Conservation (phyloP, 2,888 invertebrate species). For the Osedax fenrisi region DNA sequence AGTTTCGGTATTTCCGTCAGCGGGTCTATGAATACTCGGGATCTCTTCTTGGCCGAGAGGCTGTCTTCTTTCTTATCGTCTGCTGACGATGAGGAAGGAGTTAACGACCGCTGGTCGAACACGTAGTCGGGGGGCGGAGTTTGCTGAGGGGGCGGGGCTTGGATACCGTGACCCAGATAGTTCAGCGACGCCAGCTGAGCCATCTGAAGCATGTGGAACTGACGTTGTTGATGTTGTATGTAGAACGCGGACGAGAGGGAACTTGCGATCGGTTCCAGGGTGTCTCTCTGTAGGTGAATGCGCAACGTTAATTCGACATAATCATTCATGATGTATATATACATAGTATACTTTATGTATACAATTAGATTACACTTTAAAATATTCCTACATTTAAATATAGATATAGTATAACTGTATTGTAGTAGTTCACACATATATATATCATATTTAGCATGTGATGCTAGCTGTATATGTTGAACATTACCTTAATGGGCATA, state of each 20-base stretch:
- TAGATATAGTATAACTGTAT: no score
- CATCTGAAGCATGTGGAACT: slow-evolving; percentile 33
- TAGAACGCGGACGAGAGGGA: slow-evolving; percentile 6
- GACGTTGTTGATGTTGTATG: slow-evolving; percentile 14
- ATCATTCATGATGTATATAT: no score
- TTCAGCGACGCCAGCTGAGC: slow-evolving; percentile 37
- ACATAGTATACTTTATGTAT: no score
- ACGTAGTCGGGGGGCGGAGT: slow-evolving; percentile 24
- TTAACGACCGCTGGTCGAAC: not conserved
- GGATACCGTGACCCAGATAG: slow-evolving; percentile 33
- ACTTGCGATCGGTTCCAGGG: not conserved
- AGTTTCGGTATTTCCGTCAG: slow-evolving; percentile 73
- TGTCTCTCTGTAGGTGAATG: slow-evolving; percentile 1
- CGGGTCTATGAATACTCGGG: slow-evolving; percentile 96
- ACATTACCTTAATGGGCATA: not conserved
- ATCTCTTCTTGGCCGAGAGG: slow-evolving; percentile 62
- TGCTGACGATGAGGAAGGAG: not conserved
- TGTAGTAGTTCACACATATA: no score
- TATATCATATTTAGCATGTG: slow-evolving; percentile 31
- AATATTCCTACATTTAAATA: no score
- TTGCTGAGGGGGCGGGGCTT: not conserved
- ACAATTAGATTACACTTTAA: no score
- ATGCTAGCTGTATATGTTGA: slow-evolving; percentile 12
- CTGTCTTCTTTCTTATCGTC: not conserved
- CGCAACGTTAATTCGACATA: slow-evolving; percentile 20